Conservation (phyloP, 2,113 vertebrate species). For the Acinonyx jubatus region DNA sequence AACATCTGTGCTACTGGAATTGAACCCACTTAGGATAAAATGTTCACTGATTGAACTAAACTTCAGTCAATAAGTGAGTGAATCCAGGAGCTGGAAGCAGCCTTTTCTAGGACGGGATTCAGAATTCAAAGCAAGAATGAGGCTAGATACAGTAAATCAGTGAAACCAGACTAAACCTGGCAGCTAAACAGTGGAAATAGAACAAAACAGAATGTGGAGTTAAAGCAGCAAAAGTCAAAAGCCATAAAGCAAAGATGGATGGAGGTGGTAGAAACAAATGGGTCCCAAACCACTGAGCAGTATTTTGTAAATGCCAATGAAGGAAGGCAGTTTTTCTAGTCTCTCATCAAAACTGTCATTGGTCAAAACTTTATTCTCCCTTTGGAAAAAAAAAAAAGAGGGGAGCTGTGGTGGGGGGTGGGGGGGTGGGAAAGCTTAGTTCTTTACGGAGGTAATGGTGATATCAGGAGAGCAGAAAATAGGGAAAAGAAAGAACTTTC, state of each 20-base stretch:
- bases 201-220: constrained; percentile 9
- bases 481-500: neutral
- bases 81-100: neutral
- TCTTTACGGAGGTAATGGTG: constrained; percentile 35
- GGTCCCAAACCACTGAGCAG: constrained; percentile 65
- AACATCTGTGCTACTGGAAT: constrained; percentile 38
- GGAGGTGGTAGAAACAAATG: constrained; percentile 51
- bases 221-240: constrained; percentile 57
- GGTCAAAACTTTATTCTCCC: constrained; percentile 54
- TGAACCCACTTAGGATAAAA: constrained; percentile 48
- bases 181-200: constrained; percentile 24
- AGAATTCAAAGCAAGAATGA: neutral
- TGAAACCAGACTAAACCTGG: constrained; percentile 20
- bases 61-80: constrained; percentile 37
- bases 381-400: neutral
- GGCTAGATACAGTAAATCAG: constrained; percentile 44
- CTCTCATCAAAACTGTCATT: constrained; percentile 65
- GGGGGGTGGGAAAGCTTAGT: neutral
- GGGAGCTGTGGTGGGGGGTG: neutral
- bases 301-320: constrained; percentile 71
- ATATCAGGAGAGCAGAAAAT: neutral
- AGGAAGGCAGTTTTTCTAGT: constrained; percentile 68
- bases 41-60: constrained; percentile 50
- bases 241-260: constrained; percentile 67
- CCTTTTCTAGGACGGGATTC: neutral